Base-by-base conservation (phyloP, 2,888 invertebrate species). In the Epinotia nisella region DNA sequence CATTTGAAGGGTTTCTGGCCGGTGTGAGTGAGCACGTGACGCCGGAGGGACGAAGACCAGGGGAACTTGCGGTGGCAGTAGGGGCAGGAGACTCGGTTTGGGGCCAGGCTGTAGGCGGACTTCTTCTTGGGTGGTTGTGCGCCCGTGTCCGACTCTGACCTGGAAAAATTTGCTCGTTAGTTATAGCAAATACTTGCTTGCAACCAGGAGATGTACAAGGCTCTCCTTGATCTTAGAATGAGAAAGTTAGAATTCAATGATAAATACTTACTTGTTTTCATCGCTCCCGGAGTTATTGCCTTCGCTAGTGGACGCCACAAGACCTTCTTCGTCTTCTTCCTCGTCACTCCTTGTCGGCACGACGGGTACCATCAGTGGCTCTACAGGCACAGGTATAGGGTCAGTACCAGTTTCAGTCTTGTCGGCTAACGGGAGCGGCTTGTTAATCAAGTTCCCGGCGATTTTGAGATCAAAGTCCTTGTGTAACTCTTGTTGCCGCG, bases 1-100 rank as follows among this genome's bases (percentile, higher is more conserved):
- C 99, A 99, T 85, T 98, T 98, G 93, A 97, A 99, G 0, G 99
- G 99, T 85, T 99, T 99, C 85, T 99, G 98, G 1, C 97, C 98
- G 0, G 99, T 99, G 87, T 99, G 99, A 0, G 99, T 99, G 7
- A 98, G 92, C 51, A 99, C 97, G 87, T 99, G 99, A 11, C 99
- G 95, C n/a, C 98, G 96, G 35, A 99, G 94, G 0, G 98, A 99
- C 39, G 98, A 98, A 0, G 98, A 97, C 99, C 99, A 99, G 0
- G 99, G 99, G 89, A 99, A 99, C 85, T 98, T 98, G 55, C 99
- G 95, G 80, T 97, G 96, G 89, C 99, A 99, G 84, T 97, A 98
- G 0, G 98, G 98, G 82, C 99, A 99, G 62, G 96, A 96, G 0
- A 99, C 98, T 29, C 98, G 95, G 87, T 99, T 98, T 0, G 99